phyloP scores from a whole-genome alignment of 2,113 vertebrate species.

The Aegotheles bennettii region DNA sequence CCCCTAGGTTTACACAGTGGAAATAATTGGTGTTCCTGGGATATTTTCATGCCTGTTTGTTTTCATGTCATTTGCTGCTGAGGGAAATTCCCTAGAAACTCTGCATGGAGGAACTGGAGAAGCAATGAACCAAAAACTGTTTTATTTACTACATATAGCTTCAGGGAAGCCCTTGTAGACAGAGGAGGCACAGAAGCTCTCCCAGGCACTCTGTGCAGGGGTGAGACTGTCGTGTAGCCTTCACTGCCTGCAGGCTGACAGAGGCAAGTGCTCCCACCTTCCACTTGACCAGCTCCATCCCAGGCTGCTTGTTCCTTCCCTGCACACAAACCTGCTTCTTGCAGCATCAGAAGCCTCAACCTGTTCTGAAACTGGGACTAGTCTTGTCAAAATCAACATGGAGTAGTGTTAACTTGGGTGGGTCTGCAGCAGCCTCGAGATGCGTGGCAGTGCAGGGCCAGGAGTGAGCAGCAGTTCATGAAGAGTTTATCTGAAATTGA shows the following conservation, averaged over 20 bases:
- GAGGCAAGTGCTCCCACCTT: not conserved
- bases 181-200: not conserved
- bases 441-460: not conserved
- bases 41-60: not conserved
- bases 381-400: not conserved
- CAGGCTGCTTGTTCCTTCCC: not conserved
- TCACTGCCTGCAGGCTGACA: not conserved
- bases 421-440: not conserved
- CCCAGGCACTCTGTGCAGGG: not conserved
- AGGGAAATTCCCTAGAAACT: not conserved
- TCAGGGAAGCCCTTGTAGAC: not conserved
- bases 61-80: not conserved
- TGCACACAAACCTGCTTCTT: not conserved
- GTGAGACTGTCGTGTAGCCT: accelerated
- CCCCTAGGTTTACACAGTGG: not conserved
- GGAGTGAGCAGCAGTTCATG: not conserved
- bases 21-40: not conserved
- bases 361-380: not conserved
- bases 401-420: not conserved
- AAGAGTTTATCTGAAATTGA: not conserved
- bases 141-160: not conserved
- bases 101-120: not conserved
- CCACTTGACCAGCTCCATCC: not conserved
- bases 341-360: not conserved
- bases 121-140: not conserved